These are phyloP conservation scores for Isichthys henryi DNA, from an alignment of 2,113 vertebrate species.

Conservation along the genomic window DNA sequence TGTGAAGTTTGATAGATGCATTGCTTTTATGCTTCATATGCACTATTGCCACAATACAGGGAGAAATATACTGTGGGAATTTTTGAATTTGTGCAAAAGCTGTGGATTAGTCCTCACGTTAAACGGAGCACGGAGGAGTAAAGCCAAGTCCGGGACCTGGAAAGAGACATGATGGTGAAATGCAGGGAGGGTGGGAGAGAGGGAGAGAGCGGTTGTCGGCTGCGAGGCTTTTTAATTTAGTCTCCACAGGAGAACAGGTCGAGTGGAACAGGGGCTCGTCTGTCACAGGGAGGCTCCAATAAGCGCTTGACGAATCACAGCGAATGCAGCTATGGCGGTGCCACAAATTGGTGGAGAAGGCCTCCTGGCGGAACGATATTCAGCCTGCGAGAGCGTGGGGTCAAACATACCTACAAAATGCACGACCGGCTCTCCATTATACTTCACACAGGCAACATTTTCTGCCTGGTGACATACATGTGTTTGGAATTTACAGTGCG, in stretches of 20 bases:
- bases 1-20: neutral
- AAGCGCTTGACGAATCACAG: conserved; percentile 10
- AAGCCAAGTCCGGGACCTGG: conserved; percentile 27
- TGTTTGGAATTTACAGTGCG: neutral
- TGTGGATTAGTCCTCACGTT: conserved; percentile 31
- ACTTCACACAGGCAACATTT: neutral
- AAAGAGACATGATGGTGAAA: conserved; percentile 37
- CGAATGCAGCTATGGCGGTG: neutral
- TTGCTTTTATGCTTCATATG: neutral
- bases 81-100: conserved; percentile 22
- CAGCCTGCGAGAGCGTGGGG: neutral
- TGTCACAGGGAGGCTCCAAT: conserved; percentile 18
- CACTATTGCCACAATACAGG: neutral
- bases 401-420: neutral
- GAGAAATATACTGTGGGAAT: neutral
- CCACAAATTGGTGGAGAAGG: conserved; percentile 8
- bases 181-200: conserved; percentile 28
- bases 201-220: conserved; percentile 30
- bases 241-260: conserved; percentile 5
- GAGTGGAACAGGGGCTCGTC: conserved; percentile 12
- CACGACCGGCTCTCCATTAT: neutral
- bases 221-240: conserved; percentile 25
- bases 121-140: conserved; percentile 33
- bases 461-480: neutral
- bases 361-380: neutral